Evolutionary conservation across 1,140 invertebrate species (phyloP).

Genomic region (Dinoponera quadriceps): DNA sequence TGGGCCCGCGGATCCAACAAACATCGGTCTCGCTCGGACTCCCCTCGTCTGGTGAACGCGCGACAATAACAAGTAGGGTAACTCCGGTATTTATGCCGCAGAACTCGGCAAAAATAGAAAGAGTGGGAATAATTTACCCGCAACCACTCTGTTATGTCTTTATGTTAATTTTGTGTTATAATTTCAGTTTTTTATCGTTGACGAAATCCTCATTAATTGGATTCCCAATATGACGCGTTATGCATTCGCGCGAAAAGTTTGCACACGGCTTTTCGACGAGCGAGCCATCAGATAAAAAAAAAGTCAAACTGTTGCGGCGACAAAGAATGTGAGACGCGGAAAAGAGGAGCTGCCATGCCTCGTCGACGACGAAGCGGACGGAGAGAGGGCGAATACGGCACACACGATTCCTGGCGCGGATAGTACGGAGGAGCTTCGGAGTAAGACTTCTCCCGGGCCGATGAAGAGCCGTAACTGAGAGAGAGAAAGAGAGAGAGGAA

Average conservation of each 20-base stretch:
- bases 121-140: no score
- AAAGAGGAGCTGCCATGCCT: conserved; percentile 31
- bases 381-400: conserved; percentile 58
- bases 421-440: conserved; percentile 66
- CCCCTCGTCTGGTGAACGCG: neutral
- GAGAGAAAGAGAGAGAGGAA: conserved; percentile 35
- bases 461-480: conserved; percentile 71
- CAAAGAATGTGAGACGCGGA: conserved; percentile 50
- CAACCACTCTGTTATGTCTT: no score
- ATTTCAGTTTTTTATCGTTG: no score
- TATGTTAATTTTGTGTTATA: no score
- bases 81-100: no score
- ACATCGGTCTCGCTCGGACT: conserved; percentile 16
- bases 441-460: conserved; percentile 70
- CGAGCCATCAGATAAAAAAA: conserved; percentile 13
- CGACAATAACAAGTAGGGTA: conserved; percentile 24
- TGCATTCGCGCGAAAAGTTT: neutral
- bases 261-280: conserved; percentile 22
- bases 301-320: conserved; percentile 45
- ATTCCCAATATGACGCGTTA: conserved; percentile 29
- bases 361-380: conserved; percentile 59
- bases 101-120: no score
- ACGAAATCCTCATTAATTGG: no score
- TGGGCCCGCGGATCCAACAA: neutral
- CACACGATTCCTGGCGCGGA: conserved; percentile 66